Percentiles rank a stretch among this genome's conserved stretches.
Conservation (phyloP, 1,140 invertebrate genomes). For the Eriosoma lanigerum region DNA sequence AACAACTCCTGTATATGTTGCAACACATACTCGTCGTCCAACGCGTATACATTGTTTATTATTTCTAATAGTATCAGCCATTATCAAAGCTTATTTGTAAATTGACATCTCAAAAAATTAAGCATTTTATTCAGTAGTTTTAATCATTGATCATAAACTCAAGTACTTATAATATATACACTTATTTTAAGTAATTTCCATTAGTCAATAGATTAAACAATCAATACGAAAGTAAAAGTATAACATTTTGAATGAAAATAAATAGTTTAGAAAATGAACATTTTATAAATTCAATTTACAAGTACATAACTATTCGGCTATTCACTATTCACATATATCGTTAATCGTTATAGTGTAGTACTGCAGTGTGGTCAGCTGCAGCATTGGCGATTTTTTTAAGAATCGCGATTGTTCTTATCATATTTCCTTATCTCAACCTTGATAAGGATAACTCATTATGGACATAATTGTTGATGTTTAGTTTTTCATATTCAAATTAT, state of each 20-base stretch:
- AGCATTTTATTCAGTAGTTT: background rate
- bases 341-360: too few relatives aligned
- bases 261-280: too few relatives aligned
- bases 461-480: conserved; percentile 18
- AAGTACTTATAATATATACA: background rate
- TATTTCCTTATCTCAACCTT: background rate
- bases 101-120: background rate
- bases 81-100: background rate
- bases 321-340: too few relatives aligned
- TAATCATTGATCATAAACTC: too few relatives aligned
- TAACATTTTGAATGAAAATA: too few relatives aligned
- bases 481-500: conserved; percentile 31
- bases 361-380: too few relatives aligned
- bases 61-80: background rate
- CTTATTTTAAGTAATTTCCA: background rate
- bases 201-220: background rate
- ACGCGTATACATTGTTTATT: conserved; percentile 57
- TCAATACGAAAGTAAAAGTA: background rate
- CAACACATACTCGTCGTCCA: conserved; percentile 63
- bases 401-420: background rate
- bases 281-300: too few relatives aligned
- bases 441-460: conserved; percentile 1
- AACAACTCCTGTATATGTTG: conserved; percentile 63
- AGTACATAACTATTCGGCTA: too few relatives aligned
- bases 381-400: too few relatives aligned